Evolutionary conservation across 2,113 vertebrate species (phyloP).

Genomic region (Sceloporus undulatus): DNA sequence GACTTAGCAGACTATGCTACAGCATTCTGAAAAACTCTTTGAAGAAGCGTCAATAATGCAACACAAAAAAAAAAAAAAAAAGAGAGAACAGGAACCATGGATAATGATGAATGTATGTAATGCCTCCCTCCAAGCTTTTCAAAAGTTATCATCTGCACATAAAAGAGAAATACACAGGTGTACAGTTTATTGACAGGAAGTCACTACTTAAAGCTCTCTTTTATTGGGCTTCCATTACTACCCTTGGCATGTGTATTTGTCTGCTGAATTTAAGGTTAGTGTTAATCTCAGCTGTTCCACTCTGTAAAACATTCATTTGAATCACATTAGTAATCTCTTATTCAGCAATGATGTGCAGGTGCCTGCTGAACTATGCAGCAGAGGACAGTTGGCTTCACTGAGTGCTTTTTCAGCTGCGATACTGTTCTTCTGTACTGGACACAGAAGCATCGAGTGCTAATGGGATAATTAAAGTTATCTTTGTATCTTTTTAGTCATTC

Average conservation of each 20-base stretch:
- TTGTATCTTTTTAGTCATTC: not conserved
- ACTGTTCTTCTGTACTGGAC: too few species aligned
- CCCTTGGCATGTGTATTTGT: not conserved
- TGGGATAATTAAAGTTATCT: not conserved
- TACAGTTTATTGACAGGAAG: not conserved
- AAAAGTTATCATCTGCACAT: not conserved
- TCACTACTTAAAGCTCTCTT: constrained; percentile 6
- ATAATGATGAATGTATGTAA: not conserved
- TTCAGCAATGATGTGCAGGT: not conserved
- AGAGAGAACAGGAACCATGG: not conserved
- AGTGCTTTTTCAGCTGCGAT: not conserved
- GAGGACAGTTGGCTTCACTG: not conserved
- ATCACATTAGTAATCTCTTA: not conserved
- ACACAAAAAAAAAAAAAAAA: not conserved
- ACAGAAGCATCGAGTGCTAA: not conserved
- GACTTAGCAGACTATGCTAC: too few species aligned
- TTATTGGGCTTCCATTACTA: not conserved
- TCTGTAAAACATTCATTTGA: rapidly evolving
- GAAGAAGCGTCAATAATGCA: not conserved
- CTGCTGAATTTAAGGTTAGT: not conserved
- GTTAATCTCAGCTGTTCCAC: not conserved
- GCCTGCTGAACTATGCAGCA: not conserved
- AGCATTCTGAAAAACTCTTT: not conserved
- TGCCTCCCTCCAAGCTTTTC: not conserved
- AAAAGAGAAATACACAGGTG: not conserved